Percentiles rank a stretch among this genome's conserved stretches.
These are phyloP conservation scores for Polymixis lichenea DNA, from an alignment of 2,888 invertebrate genomes.

Conservation along the genomic window DNA sequence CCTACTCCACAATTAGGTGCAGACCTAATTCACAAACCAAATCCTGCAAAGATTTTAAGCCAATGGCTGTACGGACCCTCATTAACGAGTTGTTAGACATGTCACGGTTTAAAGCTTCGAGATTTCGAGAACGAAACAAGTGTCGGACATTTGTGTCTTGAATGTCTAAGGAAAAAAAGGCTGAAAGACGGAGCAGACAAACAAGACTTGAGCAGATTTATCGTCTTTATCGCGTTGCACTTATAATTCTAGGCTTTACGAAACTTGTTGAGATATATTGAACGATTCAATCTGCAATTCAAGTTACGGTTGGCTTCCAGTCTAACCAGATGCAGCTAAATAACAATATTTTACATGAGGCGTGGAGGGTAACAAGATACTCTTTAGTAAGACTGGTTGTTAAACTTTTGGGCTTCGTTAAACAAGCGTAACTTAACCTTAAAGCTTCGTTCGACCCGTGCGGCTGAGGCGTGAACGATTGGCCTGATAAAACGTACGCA, in stretches of 20 bases:
- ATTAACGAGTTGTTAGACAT: conserved; percentile 52
- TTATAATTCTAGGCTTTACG: background rate
- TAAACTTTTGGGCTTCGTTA: background rate
- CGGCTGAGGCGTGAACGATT: too few relatives aligned
- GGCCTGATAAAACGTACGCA: too few relatives aligned
- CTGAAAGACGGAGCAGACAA: too few relatives aligned
- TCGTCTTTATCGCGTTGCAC: background rate
- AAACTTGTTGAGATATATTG: background rate
- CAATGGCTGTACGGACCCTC: conserved; percentile 42
- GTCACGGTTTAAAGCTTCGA: conserved; percentile 36
- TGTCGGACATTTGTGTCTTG: background rate
- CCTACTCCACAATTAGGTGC: conserved; percentile 37
- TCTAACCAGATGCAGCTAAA: background rate
- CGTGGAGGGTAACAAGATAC: background rate
- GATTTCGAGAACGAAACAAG: conserved; percentile 10
- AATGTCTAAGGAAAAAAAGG: background rate
- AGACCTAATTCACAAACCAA: conserved; percentile 37
- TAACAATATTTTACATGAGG: too few relatives aligned
- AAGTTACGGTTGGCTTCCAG: background rate
- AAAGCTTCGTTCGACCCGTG: too few relatives aligned
- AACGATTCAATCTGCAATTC: background rate
- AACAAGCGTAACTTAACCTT: too few relatives aligned
- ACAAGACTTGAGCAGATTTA: background rate
- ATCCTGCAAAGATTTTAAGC: conserved; percentile 52
- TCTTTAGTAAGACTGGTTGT: background rate